Conservation (phyloP, 2,797 vertebrate genomes). For the Clamator glandarius region DNA sequence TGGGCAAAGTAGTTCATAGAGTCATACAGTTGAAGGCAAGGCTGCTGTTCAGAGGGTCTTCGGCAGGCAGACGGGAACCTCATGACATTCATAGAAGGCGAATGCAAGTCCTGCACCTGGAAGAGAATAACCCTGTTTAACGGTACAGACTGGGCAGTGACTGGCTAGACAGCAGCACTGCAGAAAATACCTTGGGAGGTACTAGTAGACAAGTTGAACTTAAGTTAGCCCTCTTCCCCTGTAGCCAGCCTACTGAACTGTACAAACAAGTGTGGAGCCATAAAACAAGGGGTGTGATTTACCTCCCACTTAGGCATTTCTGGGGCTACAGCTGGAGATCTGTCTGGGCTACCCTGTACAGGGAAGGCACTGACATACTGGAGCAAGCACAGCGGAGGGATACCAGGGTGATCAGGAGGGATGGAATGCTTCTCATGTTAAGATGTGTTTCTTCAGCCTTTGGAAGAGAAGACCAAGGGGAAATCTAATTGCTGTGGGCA, state of each 20-base stretch:
- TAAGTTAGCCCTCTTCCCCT: neutral
- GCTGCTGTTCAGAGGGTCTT: no score
- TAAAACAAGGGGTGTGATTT: neutral
- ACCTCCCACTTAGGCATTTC: accelerated
- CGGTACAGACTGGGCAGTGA: neutral
- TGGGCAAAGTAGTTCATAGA: neutral
- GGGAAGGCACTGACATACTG: neutral
- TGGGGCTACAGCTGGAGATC: neutral
- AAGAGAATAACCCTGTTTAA: neutral
- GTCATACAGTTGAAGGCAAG: no score
- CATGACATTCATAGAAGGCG: neutral
- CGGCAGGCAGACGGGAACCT: neutral
- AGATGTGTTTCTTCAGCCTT: neutral
- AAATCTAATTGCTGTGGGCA: neutral
- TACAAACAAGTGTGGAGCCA: neutral
- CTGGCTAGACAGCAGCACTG: neutral
- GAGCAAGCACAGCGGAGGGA: neutral
- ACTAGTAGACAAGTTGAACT: neutral
- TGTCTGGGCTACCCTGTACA: neutral
- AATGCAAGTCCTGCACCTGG: neutral
- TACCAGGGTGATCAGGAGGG: accelerated
- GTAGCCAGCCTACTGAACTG: neutral
- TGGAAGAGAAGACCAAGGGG: neutral
- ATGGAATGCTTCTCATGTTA: neutral
- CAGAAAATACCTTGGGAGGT: accelerated